Percentiles rank a stretch among this genome's conserved stretches.
phyloP scores from a whole-genome alignment of 1,140 invertebrate species.

The Zophobas atratus region DNA sequence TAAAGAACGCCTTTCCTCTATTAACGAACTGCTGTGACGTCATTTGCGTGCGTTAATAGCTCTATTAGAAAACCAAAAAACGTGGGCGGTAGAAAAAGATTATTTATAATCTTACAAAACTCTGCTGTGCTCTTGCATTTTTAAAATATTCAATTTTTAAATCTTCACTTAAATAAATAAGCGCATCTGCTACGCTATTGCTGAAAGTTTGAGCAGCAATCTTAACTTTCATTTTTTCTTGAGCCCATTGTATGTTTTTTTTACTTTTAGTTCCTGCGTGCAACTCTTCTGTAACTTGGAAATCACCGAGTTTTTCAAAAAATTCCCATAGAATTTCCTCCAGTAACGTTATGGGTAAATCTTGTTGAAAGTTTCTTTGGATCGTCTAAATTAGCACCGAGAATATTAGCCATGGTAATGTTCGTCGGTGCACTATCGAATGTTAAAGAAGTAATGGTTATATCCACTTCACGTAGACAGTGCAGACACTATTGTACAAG shows the following conservation, averaged over 20 bases:
- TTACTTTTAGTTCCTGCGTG: background rate
- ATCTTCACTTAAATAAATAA: background rate
- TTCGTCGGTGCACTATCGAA: background rate
- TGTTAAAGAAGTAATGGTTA: too few species aligned
- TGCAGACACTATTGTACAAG: too few species aligned
- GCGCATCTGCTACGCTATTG: background rate
- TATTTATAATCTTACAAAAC: background rate
- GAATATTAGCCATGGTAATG: background rate
- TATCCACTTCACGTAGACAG: too few species aligned
- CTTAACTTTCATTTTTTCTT: background rate
- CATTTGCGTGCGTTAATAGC: too few species aligned
- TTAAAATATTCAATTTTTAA: background rate
- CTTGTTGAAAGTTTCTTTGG: background rate
- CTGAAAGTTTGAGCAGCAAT: too few species aligned
- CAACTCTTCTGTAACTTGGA: background rate
- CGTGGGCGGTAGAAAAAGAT: background rate
- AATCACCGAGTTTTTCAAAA: slow-evolving; percentile 1
- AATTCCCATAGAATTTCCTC: background rate
- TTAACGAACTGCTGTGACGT: too few species aligned
- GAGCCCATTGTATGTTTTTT: background rate
- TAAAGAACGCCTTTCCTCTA: too few species aligned
- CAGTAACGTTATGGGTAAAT: background rate
- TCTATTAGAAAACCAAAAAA: too few species aligned
- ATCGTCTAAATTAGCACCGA: background rate
- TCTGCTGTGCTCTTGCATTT: background rate